Percentiles rank a stretch among this genome's conserved stretches.
Conservation (phyloP, 2,888 invertebrate species). For the Caenorhabditis wallacei region DNA sequence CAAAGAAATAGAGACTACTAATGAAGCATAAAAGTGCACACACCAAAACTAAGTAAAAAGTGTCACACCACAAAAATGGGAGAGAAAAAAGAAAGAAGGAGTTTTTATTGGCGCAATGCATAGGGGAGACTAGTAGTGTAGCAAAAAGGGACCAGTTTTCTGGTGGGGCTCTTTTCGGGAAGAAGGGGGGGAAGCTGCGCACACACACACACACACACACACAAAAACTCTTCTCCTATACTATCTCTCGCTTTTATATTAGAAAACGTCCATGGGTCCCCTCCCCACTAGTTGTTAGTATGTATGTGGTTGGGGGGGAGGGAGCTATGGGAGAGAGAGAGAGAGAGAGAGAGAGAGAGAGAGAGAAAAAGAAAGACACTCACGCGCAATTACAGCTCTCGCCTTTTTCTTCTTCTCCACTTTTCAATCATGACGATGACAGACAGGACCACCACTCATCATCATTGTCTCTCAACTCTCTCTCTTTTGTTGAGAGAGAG, state of each 20-base stretch:
- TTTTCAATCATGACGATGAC: slow-evolving; percentile 37
- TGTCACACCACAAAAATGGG: background rate
- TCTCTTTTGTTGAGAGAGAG: background rate
- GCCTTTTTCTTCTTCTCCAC: slow-evolving; percentile 3
- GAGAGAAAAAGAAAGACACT: slow-evolving; percentile 38
- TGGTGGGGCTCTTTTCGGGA: background rate
- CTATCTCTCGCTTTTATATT: slow-evolving; percentile 27
- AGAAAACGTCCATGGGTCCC: slow-evolving; percentile 25
- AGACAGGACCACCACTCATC: slow-evolving; percentile 30
- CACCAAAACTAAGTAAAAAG: no score
- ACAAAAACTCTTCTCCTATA: no score
- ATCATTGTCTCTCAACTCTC: slow-evolving; percentile 50
- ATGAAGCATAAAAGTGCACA: no score
- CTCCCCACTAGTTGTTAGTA: slow-evolving; percentile 55
- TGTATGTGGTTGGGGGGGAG: slow-evolving; percentile 2
- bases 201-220: background rate
- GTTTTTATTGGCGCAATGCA: slow-evolving; percentile 61
- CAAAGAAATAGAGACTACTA: no score
- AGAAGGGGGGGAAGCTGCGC: background rate
- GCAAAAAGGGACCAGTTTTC: slow-evolving; percentile 8
- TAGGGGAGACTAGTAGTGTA: no score
- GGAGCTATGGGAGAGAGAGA: background rate
- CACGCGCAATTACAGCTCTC: slow-evolving; percentile 59
- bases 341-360: slow-evolving; percentile 2
- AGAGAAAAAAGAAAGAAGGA: slow-evolving; percentile 1